Conservation (phyloP, 1,140 invertebrate species). For the Cecropterus lyciades region DNA sequence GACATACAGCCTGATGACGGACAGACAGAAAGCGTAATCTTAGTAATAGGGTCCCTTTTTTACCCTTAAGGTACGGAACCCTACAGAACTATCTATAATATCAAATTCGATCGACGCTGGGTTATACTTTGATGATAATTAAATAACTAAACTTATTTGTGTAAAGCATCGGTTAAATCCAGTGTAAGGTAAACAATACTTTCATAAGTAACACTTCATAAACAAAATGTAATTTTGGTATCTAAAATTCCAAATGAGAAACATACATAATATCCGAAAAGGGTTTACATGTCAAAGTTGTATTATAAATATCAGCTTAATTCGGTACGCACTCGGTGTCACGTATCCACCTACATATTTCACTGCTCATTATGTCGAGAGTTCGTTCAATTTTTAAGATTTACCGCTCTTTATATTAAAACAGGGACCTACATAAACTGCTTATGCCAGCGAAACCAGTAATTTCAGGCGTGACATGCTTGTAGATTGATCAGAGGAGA, state of each 20-base stretch:
- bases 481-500: not conserved
- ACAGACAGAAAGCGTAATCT: too few species aligned
- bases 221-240: too few species aligned
- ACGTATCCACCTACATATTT: slow-evolving; percentile 21
- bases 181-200: too few species aligned
- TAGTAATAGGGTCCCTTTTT: too few species aligned
- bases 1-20: too few species aligned
- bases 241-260: not conserved
- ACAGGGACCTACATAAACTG: slow-evolving; percentile 19
- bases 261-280: not conserved
- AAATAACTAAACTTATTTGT: too few species aligned
- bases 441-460: not conserved
- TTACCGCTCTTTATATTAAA: slow-evolving; percentile 34
- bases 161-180: too few species aligned
- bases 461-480: slow-evolving; percentile 27
- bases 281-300: not conserved
- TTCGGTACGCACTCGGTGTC: slow-evolving; percentile 13
- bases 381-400: slow-evolving; percentile 30
- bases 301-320: slow-evolving; percentile 16
- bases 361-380: slow-evolving; percentile 26
- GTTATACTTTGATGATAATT: too few species aligned
- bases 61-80: too few species aligned
- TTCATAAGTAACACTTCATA: too few species aligned
- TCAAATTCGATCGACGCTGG: too few species aligned
- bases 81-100: too few species aligned